Base-by-base conservation (phyloP, 2,888 invertebrate species). In the Pseudococcus jackbeardsleyi region DNA sequence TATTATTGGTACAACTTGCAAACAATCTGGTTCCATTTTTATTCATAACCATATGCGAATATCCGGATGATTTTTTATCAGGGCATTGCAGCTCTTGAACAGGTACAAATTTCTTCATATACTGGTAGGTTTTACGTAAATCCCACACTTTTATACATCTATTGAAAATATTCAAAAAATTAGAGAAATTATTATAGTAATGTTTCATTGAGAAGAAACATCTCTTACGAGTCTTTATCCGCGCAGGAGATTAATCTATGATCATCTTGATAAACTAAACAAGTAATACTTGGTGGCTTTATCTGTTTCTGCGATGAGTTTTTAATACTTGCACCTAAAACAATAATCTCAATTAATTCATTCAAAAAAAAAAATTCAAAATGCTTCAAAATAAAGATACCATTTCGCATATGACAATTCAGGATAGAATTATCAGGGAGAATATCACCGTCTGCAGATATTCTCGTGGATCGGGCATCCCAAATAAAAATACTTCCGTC, bases 401-500 rank as follows among this genome's bases (percentile, higher is more conserved):
- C 79, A 33, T 39, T 79, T 59, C 48, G 82, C 2, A 17, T 22
- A 59, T 88, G 88, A 50, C 88, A 39, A 59, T 88, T 88, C 26
- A 39, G n/a, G 12, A 88, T 88, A 39, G 42, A 39, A 15, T 88
- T 48, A 17, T 79, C 88, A 9, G 79, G 88, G 1, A 48, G 17
- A 19, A 68, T n/a, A n/a, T 26, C 12, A 17, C 86, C 39, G 39
- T 85, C 46, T 11, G 85, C 17, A 54, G n/a, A 22, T 64, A n/a
- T 15, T 7, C 33, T 19, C n/a, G 42, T 77, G 7, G 59, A 17
- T 89, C 96, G 92, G 0, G 93, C 94, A 91, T 98, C 98, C 97
- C 97, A 98, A 22, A 97, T 91, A 90, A 96, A 94, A 22, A 98
- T 95, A 90, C 95, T 95, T 0, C 98, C 97, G 92, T 98, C 98